A percentile compares a stretch with the other conserved stretches of the same genome.
phyloP scores from a whole-genome alignment of 2,113 vertebrate species.

The Mormoops blainvillei region DNA sequence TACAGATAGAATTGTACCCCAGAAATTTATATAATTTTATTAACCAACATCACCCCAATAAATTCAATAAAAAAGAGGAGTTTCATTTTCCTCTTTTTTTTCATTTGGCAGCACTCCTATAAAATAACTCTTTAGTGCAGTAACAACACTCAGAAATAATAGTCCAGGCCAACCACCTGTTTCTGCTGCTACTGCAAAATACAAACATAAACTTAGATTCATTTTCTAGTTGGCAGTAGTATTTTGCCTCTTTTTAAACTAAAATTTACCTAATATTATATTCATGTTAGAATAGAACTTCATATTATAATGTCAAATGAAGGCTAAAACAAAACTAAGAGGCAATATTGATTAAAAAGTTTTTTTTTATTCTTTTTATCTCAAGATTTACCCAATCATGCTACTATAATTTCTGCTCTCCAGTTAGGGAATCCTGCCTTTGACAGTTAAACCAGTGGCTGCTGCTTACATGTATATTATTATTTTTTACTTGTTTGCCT shows the following conservation, averaged over 20 bases:
- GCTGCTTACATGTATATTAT: not conserved
- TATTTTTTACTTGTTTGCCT: conserved; percentile 2
- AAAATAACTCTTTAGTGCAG: conserved; percentile 33
- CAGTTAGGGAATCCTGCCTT: not conserved
- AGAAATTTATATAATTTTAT: no score
- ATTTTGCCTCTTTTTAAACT: conserved; percentile 19
- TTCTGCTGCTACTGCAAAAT: conserved; percentile 36
- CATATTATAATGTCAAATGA: conserved; percentile 38
- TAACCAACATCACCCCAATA: no score
- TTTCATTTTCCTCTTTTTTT: conserved; percentile 44
- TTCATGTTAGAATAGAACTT: not conserved
- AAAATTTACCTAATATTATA: not conserved
- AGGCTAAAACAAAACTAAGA: conserved; percentile 1
- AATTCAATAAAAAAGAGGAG: no score
- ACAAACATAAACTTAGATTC: conserved; percentile 21
- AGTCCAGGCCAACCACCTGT: not conserved
- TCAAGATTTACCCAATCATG: not conserved
- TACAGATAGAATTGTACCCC: not conserved
- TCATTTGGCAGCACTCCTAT: not conserved
- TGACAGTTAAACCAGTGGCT: conserved; percentile 13
- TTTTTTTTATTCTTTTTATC: conserved; percentile 8
- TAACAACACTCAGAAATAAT: conserved; percentile 13
- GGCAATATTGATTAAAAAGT: not conserved
- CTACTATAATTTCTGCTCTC: conserved; percentile 23
- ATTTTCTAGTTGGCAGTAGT: not conserved